Base-by-base conservation (phyloP, 2,888 invertebrate species). In the Tribolium freemani region DNA sequence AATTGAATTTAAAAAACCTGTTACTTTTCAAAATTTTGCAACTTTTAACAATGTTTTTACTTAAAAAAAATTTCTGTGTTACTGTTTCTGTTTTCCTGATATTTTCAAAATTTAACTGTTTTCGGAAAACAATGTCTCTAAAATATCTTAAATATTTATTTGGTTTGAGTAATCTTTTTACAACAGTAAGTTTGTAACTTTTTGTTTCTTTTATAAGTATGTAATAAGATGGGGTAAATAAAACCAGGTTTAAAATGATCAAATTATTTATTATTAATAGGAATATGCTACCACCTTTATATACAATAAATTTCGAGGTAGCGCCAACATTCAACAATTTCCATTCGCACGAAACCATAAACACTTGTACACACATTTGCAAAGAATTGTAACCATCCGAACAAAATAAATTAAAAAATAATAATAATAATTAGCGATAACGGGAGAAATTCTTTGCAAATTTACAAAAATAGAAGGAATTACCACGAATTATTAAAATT, bases 251-350 rank as follows among this genome's bases (percentile, higher is more conserved):
- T 79, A 81, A 80, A 80, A 81, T 81, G 79, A 71, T 79, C 77
- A 77, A 79, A 76, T 80, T 79, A 81, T 81, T 81, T 80, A 77
- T 81, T 80, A 84, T 83, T 86, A 86, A 85, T 86, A 86, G 86
- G 86, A 86, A 86, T 84, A 84, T 83, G 86, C 86, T 86, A 86
- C 86, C 86, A 84, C 84, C 84, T 82, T 81, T 84, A 83, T 85
- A 80, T 83, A 82, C 83, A 84, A 83, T 82, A 79, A 79, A 81
- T 77, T 80, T 78, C 81, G 83, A 84, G 85, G 85, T 85, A 86
- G 86, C 86, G 79, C 79, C 79, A 82, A 82, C 80, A 82, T 79
- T 80, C 79, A 83, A 78, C 80, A 81, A 76, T 76, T 75, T 69
- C 69, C 75, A 76, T 78, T 73, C 76, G 73, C 74, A 75, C 73